These are phyloP conservation scores for Anthophora plumipes DNA, from an alignment of 2,888 invertebrate genomes.

Conservation along the genomic window DNA sequence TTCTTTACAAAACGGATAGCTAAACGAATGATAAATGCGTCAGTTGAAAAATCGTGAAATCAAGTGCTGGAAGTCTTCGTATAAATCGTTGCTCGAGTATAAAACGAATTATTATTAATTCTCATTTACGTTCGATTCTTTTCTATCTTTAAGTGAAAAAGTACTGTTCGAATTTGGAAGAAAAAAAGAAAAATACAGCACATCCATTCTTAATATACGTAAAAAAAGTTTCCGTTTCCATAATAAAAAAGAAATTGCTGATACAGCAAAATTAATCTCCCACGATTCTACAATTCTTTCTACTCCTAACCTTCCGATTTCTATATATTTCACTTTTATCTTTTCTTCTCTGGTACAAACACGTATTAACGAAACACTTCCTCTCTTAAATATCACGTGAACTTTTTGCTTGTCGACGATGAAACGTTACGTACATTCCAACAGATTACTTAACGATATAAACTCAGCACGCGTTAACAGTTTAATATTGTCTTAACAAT, in stretches of 20 bases:
- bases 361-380: not conserved
- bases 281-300: not conserved
- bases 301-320: not conserved
- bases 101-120: not conserved
- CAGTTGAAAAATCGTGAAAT: constrained; percentile 19
- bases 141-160: not conserved
- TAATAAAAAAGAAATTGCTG: constrained; percentile 33
- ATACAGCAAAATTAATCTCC: constrained; percentile 49
- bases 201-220: not conserved
- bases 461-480: constrained; percentile 14
- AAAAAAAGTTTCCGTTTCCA: not conserved
- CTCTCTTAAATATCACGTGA: not conserved
- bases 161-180: not conserved
- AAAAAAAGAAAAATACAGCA: not conserved
- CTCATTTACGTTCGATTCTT: not conserved
- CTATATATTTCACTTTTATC: not conserved
- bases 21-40: not conserved
- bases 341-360: not conserved
- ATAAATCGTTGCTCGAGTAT: constrained; percentile 1
- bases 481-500: constrained; percentile 25
- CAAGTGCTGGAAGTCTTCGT: constrained; percentile 31
- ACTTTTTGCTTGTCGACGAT: not conserved
- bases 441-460: constrained; percentile 34
- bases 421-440: not conserved
- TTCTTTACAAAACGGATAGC: constrained; percentile 20